Evolutionary conservation across 1,140 invertebrate genomes (phyloP).

Genomic region (Ectropis grisescens): DNA sequence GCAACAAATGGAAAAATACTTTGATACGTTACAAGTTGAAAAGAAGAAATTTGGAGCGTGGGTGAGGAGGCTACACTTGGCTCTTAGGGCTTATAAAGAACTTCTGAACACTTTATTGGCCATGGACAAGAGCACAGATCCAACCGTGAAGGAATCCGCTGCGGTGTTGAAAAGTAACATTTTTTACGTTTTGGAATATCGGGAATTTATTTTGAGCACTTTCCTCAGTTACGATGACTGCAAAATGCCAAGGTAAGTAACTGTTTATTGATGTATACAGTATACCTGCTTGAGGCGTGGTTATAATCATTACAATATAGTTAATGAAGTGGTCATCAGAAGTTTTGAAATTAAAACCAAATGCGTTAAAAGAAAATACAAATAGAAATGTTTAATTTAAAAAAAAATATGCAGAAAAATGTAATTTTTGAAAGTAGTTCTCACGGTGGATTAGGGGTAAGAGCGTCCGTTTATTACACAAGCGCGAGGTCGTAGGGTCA

Average conservation of each 20-base stretch:
- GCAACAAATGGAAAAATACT: conserved; percentile 90
- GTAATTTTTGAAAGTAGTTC: too few species aligned
- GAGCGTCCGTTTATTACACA: too few species aligned
- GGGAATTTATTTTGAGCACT: conserved; percentile 88
- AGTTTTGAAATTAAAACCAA: too few species aligned
- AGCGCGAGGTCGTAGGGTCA: too few species aligned
- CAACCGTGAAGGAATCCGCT: conserved; percentile 79
- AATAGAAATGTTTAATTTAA: too few species aligned
- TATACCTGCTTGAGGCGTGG: too few species aligned
- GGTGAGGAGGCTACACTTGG: conserved; percentile 88
- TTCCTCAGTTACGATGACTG: conserved; percentile 86
- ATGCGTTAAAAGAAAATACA: too few species aligned
- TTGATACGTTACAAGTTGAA: conserved; percentile 88
- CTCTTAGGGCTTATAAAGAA: conserved; percentile 76
- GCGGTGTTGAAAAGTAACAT: conserved; percentile 92
- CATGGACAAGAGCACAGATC: conserved; percentile 83
- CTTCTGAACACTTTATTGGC: conserved; percentile 80
- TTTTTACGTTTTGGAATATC: conserved; percentile 95
- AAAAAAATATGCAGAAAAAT: too few species aligned
- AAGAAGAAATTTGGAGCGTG: conserved; percentile 88
- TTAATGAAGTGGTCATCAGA: too few species aligned
- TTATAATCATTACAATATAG: too few species aligned
- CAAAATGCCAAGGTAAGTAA: conserved; percentile 88
- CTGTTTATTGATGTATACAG: too few species aligned
- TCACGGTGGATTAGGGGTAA: too few species aligned